Base-by-base conservation (phyloP, 2,888 invertebrate genomes). In the Erpobdella octoculata region DNA sequence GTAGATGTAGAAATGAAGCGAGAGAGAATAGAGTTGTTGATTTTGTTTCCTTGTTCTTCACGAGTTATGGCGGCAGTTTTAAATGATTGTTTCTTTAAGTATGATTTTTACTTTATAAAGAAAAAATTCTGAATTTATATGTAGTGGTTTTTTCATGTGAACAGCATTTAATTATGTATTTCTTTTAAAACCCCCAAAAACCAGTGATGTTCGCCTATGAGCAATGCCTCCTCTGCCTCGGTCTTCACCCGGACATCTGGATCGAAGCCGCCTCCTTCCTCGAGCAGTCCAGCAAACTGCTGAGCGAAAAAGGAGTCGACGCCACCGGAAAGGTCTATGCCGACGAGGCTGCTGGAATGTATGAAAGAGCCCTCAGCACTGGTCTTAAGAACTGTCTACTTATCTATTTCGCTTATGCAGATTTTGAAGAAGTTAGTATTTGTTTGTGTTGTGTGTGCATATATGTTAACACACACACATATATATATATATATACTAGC, bases 201-300 rank as follows among this genome's bases (percentile, higher is more conserved):
- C 72, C 79, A 86, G 97, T 98, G 0, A 94, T 96, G 89, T 98
- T 97, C 86, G 96, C 97, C 0, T 93, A 97, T 75, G 98, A 98
- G 81, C 97, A 99, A 83, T 93, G 96, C 78, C 85, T 99, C 65
- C 85, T 99, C 61, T 97, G 97, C 80, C 86, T 98, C 41, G 94
- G 95, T 0, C 96, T 96, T 85, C 95, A 97, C 83, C 94, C 97
- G 0, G 97, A 98, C 76, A 92, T 98, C 73, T 99, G 98, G 98
- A 81, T 81, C 70, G 97, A 98, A 84, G 96, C 97, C 0, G 95
- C 97, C 0, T 91, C 93, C 81, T 98, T 93, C 85, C 86, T 98
- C 64, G 96, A 98, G 83, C 90, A 93, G 80, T 93, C 94, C 75
- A 91, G 94, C 41, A 93, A 93, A 83, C 88, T 92, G 77, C 86